phyloP scores from a whole-genome alignment of 2,797 vertebrate genomes.

The Rhinogobio ventralis region DNA sequence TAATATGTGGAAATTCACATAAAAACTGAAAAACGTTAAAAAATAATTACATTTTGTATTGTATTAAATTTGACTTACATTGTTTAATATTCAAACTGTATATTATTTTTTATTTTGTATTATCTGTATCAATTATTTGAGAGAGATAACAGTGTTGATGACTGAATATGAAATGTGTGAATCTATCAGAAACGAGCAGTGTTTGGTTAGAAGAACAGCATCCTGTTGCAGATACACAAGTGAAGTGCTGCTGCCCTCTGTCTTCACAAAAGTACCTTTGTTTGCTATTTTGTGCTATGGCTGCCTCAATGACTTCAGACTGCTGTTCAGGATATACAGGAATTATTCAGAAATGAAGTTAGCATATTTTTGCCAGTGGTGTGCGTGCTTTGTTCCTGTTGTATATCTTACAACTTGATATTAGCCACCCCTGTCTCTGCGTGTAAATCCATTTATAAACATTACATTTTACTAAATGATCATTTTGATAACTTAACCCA shows the following conservation, averaged over 20 bases:
- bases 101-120: neutral
- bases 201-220: neutral
- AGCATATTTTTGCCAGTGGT: no score
- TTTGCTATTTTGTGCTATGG: neutral
- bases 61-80: neutral
- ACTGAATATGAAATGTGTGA: neutral
- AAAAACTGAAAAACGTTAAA: no score
- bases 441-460: neutral
- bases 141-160: neutral
- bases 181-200: neutral
- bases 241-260: constrained; percentile 15
- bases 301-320: neutral
- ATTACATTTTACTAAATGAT: neutral
- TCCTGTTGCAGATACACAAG: neutral
- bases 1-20: no score
- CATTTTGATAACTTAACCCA: neutral
- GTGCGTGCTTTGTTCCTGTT: no score
- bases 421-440: neutral
- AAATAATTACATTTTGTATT: no score
- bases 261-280: neutral
- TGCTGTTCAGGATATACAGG: neutral
- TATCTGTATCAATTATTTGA: neutral
- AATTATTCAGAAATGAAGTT: neutral
- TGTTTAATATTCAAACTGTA: neutral
- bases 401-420: neutral